These are phyloP conservation scores for Campaea margaritaria DNA, from an alignment of 2,888 invertebrate genomes.

Conservation along the genomic window DNA sequence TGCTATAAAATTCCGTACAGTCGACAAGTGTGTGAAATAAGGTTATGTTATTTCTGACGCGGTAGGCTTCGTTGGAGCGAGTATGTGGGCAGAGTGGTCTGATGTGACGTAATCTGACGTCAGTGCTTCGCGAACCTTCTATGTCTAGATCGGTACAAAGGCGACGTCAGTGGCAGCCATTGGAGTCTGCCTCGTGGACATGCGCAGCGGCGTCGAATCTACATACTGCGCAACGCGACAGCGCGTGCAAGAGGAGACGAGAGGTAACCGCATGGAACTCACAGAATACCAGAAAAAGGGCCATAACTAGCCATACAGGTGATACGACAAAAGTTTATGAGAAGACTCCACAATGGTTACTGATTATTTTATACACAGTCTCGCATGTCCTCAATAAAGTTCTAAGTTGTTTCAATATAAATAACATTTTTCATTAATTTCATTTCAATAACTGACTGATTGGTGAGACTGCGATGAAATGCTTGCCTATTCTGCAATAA, in stretches of 20 bases:
- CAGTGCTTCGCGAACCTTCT: slow-evolving; percentile 62
- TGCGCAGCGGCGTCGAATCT: slow-evolving; percentile 13
- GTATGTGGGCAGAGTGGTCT: slow-evolving; percentile 35
- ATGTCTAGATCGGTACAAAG: slow-evolving; percentile 40
- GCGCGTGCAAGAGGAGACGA: neutral
- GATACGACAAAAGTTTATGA: too few species aligned
- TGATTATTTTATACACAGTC: too few species aligned
- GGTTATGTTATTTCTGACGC: neutral
- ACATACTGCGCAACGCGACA: slow-evolving; percentile 8
- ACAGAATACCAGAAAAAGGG: too few species aligned
- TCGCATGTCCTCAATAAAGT: too few species aligned
- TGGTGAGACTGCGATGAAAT: too few species aligned
- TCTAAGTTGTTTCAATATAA: too few species aligned
- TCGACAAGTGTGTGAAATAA: neutral
- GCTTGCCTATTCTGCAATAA: too few species aligned
- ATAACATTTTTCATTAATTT: too few species aligned
- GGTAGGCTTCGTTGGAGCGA: slow-evolving; percentile 2
- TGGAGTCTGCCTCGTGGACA: slow-evolving; percentile 1
- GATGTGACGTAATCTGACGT: slow-evolving; percentile 63
- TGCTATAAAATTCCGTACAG: neutral
- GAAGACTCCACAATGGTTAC: too few species aligned
- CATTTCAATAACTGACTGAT: too few species aligned
- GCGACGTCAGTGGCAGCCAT: slow-evolving; percentile 46
- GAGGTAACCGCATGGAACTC: too few species aligned
- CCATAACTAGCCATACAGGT: too few species aligned